Percentiles rank a stretch among this genome's conserved stretches.
These are phyloP conservation scores for Halictus rubicundus DNA, from an alignment of 1,140 invertebrate genomes.

Conservation along the genomic window DNA sequence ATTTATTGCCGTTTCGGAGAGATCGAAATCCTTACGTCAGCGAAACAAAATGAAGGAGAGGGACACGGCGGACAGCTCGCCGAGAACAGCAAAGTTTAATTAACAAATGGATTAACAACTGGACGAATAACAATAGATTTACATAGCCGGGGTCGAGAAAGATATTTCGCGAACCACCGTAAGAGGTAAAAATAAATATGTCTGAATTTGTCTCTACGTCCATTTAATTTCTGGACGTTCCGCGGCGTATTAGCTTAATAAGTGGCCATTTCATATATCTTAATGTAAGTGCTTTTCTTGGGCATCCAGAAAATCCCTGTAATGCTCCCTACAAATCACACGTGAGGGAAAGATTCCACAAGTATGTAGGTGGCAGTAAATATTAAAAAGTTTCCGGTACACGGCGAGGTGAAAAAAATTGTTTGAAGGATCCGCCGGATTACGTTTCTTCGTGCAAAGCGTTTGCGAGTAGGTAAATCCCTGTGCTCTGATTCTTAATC, in stretches of 20 bases:
- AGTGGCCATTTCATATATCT: background rate
- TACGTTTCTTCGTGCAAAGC: no score
- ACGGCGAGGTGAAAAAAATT: background rate
- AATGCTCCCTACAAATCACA: constrained; percentile 1
- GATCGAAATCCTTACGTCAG: no score
- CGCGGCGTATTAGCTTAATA: background rate
- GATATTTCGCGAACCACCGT: no score
- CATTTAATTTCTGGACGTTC: background rate
- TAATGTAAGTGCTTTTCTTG: constrained; percentile 4
- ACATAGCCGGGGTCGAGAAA: no score
- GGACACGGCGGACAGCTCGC: no score
- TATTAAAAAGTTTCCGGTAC: background rate
- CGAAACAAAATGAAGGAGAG: no score
- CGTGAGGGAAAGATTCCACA: background rate
- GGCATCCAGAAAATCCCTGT: background rate
- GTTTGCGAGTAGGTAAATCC: no score
- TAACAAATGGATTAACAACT: no score
- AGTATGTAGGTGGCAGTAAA: background rate
- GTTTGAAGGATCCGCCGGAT: background rate
- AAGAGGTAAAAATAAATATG: background rate
- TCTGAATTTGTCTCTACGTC: background rate
- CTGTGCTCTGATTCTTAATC: no score
- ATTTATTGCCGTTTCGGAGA: no score
- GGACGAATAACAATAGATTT: no score
- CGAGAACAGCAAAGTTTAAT: no score